Conservation (phyloP, 2,797 vertebrate species). For the Heliangelus exortis region DNA sequence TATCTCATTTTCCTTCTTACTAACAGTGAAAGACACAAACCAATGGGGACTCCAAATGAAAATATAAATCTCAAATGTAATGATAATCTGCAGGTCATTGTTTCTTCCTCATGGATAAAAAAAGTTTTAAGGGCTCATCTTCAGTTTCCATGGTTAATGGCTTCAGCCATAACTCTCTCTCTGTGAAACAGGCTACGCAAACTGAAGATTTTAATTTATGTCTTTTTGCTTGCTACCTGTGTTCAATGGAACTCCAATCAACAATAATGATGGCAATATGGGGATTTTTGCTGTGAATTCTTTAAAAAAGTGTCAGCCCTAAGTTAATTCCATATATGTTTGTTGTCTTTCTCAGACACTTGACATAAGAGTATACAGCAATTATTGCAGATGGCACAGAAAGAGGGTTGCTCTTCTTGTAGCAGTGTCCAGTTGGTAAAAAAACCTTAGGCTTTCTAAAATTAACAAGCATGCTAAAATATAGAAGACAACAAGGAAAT, state of each 20-base stretch:
- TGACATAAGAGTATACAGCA: not conserved
- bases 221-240: not conserved
- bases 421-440: not conserved
- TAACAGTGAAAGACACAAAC: not conserved
- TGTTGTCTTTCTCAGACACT: not conserved
- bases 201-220: fast-evolving
- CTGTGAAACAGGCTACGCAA: not conserved
- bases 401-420: not conserved
- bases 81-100: not conserved
- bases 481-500: not conserved
- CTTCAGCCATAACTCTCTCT: not conserved
- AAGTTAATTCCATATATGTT: not conserved
- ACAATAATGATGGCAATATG: not conserved
- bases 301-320: not conserved
- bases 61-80: not conserved
- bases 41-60: not conserved
- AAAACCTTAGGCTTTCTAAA: not conserved
- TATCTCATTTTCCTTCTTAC: not conserved
- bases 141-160: not conserved
- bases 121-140: not conserved
- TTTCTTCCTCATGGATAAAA: not conserved
- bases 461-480: not conserved
- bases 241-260: not conserved
- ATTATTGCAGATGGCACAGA: not conserved
- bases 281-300: not conserved